Evolutionary conservation across 2,797 vertebrate species (phyloP).

Genomic region (Aphelocoma californica): DNA sequence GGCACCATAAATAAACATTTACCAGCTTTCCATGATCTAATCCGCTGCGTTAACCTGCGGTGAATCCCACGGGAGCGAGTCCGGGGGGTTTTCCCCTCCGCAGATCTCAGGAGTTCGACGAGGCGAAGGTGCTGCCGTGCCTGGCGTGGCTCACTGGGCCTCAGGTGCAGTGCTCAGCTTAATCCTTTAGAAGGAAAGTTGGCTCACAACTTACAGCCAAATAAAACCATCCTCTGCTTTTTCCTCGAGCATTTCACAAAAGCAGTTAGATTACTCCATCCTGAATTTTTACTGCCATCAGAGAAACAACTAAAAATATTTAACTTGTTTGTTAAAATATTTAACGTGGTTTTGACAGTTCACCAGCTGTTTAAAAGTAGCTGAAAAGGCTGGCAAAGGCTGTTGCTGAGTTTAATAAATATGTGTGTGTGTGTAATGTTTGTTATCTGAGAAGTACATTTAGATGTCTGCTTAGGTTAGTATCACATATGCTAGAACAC

Average conservation of each 20-base stretch:
- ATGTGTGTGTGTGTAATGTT: conserved; percentile 40
- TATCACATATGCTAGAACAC: conserved; percentile 73
- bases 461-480: conserved; percentile 68
- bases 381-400: conserved; percentile 54
- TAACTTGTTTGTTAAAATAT: conserved; percentile 68
- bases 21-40: conserved; percentile 53
- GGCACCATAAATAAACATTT: conserved; percentile 37
- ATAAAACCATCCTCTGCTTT: not conserved
- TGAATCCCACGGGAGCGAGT: not conserved
- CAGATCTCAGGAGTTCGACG: not conserved
- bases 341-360: conserved; percentile 62
- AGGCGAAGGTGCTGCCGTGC: accelerated
- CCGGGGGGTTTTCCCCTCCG: not conserved
- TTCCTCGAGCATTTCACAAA: not conserved
- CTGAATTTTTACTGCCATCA: conserved; percentile 37
- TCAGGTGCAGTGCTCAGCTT: not conserved
- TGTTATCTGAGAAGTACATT: conserved; percentile 62
- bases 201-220: not conserved
- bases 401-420: conserved; percentile 55
- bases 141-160: accelerated
- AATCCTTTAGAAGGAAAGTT: not conserved
- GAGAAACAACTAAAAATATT: conserved; percentile 61
- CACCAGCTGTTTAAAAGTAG: conserved; percentile 74
- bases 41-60: not conserved
- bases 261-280: not conserved